Percentiles rank a stretch among this genome's conserved stretches.
phyloP scores from a whole-genome alignment of 2,888 invertebrate species.

The Yponomeuta cagnagella region DNA sequence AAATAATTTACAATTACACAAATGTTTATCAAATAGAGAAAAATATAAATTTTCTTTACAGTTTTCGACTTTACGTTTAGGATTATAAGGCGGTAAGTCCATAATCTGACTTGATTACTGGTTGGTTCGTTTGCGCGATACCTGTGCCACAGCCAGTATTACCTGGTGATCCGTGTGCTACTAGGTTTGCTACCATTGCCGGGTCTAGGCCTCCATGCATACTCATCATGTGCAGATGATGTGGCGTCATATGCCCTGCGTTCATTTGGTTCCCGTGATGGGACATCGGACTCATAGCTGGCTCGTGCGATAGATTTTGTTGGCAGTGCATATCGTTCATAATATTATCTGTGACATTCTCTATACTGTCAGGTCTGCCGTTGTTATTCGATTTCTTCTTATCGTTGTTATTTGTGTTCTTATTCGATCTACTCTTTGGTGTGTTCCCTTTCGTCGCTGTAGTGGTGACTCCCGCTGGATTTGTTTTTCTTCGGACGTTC shows the following conservation, averaged over 20 bases:
- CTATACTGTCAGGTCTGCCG: constrained; percentile 78
- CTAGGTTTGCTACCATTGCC: constrained; percentile 64
- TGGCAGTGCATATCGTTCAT: constrained; percentile 77
- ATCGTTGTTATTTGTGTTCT: constrained; percentile 72
- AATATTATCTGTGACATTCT: constrained; percentile 78
- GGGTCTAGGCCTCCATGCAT: constrained; percentile 68
- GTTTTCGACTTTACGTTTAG: constrained; percentile 32
- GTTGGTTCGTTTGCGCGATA: constrained; percentile 56
- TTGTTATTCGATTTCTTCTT: constrained; percentile 72
- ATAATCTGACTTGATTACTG: constrained; percentile 90
- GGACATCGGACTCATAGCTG: constrained; percentile 71
- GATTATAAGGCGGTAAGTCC: constrained; percentile 85
- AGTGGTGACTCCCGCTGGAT: constrained; percentile 82
- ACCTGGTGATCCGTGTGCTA: constrained; percentile 74
- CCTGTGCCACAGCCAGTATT: constrained; percentile 66
- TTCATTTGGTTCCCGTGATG: constrained; percentile 64
- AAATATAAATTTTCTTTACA: constrained; percentile 63
- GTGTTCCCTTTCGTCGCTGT: constrained; percentile 70
- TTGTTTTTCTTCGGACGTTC: constrained; percentile 84
- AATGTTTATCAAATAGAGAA: constrained; percentile 51
- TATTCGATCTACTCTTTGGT: constrained; percentile 81
- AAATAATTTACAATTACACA: constrained; percentile 40
- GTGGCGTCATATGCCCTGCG: constrained; percentile 73
- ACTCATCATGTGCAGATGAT: constrained; percentile 68
- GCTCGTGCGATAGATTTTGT: constrained; percentile 62